A percentile compares a stretch with the other conserved stretches of the same genome.
These are phyloP conservation scores for Limulus polyphemus DNA, from an alignment of 2,888 invertebrate genomes.

Conservation along the genomic window DNA sequence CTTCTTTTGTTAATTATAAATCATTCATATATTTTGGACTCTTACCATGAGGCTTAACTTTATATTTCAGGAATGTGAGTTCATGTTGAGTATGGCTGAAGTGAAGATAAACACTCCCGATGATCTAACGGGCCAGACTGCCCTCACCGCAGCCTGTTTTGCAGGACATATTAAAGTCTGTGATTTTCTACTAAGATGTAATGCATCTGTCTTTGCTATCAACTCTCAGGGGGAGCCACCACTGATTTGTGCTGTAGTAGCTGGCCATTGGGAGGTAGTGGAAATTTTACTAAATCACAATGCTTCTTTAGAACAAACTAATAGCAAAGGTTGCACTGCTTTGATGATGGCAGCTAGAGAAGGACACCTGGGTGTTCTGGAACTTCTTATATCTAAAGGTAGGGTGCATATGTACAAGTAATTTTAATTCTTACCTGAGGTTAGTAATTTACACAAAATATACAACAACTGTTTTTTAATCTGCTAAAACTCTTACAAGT, in stretches of 20 bases:
- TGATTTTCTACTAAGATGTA: constrained; percentile 60
- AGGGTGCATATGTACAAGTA: not conserved
- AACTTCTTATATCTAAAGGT: constrained; percentile 73
- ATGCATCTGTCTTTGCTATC: constrained; percentile 50
- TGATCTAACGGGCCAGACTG: constrained; percentile 65
- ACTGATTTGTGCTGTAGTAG: constrained; percentile 69
- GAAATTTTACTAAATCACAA: constrained; percentile 54
- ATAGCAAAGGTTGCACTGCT: constrained; percentile 65
- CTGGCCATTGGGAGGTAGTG: constrained; percentile 76
- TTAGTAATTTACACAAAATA: too few species aligned
- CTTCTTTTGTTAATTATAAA: too few species aligned
- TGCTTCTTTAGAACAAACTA: constrained; percentile 49
- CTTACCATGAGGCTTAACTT: too few species aligned
- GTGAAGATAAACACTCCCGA: constrained; percentile 61
- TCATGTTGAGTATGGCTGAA: constrained; percentile 71
- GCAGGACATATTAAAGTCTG: constrained; percentile 69
- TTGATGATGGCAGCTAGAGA: constrained; percentile 64
- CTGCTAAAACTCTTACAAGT: too few species aligned
- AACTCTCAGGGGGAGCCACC: constrained; percentile 53
- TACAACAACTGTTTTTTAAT: too few species aligned
- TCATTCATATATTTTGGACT: too few species aligned
- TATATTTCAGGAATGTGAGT: constrained; percentile 33
- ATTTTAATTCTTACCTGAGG: too few species aligned
- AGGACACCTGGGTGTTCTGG: constrained; percentile 55
- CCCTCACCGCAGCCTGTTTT: constrained; percentile 70